Conservation (phyloP, 2,113 vertebrate species). For the Apistogramma diplotaenia region DNA sequence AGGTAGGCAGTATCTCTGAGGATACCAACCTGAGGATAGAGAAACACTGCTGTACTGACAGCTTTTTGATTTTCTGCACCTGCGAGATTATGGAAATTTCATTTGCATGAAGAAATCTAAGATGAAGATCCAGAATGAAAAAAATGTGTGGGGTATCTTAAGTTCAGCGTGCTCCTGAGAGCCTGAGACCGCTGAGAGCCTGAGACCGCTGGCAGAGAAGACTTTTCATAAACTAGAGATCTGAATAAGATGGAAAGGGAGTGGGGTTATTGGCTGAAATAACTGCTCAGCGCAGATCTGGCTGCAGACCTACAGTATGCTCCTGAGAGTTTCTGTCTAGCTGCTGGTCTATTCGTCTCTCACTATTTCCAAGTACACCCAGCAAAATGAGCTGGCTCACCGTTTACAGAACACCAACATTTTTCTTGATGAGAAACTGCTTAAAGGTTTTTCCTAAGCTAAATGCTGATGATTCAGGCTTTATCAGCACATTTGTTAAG, state of each 20-base stretch:
- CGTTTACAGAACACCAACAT: background rate
- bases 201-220: background rate
- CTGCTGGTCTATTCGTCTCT: background rate
- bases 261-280: conserved; percentile 9
- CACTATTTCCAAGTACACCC: background rate
- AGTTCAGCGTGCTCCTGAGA: conserved; percentile 39
- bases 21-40: conserved; percentile 21
- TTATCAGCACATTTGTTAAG: background rate
- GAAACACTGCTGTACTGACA: conserved; percentile 14
- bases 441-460: background rate
- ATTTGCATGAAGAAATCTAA: conserved; percentile 50
- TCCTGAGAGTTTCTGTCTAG: conserved; percentile 6
- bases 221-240: conserved; percentile 19
- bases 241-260: conserved; percentile 23
- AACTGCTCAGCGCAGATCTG: conserved; percentile 12
- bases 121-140: conserved; percentile 29
- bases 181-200: conserved; percentile 5
- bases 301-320: conserved; percentile 1
- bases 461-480: background rate
- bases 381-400: background rate
- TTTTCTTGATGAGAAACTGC: background rate
- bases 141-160: conserved; percentile 30
- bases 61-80: conserved; percentile 51
- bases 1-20: conserved; percentile 28
- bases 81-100: conserved; percentile 45